Evolutionary conservation across 2,888 invertebrate species (phyloP).

Genomic region (Mythimna vitellina): DNA sequence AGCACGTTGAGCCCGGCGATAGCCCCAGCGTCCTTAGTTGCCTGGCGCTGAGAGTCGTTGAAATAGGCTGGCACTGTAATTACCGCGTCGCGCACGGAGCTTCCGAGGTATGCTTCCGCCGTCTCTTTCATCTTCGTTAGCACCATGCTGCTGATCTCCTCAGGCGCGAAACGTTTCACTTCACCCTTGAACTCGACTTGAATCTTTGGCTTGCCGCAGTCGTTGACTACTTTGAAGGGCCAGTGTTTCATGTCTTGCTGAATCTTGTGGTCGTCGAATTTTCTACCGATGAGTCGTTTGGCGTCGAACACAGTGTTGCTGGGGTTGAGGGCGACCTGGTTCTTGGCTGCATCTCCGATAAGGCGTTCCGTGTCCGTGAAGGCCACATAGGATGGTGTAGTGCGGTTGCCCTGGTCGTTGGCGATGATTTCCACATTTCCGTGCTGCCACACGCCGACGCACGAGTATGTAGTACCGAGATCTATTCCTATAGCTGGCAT

Average conservation of each 20-base stretch:
- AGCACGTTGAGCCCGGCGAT: conserved; percentile 12
- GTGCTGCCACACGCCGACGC: conserved; percentile 89
- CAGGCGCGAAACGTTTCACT: conserved; percentile 92
- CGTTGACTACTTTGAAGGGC: conserved; percentile 94
- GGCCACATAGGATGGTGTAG: conserved; percentile 94
- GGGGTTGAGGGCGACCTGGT: conserved; percentile 93
- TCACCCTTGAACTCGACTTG: conserved; percentile 92
- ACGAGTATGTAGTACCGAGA: conserved; percentile 90
- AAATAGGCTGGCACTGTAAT: conserved; percentile 95
- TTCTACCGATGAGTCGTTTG: conserved; percentile 95
- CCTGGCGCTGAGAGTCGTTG: conserved; percentile 94
- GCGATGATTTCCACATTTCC: conserved; percentile 94
- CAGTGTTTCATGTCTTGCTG: conserved; percentile 95
- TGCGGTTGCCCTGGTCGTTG: conserved; percentile 92
- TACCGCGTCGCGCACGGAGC: conserved; percentile 92
- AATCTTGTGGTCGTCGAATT: conserved; percentile 93
- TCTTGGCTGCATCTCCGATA: conserved; percentile 93
- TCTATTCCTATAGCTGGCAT: conserved; percentile 80
- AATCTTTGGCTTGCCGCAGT: conserved; percentile 92
- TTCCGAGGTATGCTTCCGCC: conserved; percentile 93
- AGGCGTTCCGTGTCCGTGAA: conserved; percentile 93
- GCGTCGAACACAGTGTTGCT: conserved; percentile 94
- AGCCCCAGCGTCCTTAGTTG: conserved; percentile 93
- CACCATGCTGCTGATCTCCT: conserved; percentile 94
- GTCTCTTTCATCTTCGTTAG: conserved; percentile 95